Evolutionary conservation across 2,113 vertebrate species (phyloP), one percentile per base, ranked within the genome.

Genomic region (Gallinago undulata): DNA sequence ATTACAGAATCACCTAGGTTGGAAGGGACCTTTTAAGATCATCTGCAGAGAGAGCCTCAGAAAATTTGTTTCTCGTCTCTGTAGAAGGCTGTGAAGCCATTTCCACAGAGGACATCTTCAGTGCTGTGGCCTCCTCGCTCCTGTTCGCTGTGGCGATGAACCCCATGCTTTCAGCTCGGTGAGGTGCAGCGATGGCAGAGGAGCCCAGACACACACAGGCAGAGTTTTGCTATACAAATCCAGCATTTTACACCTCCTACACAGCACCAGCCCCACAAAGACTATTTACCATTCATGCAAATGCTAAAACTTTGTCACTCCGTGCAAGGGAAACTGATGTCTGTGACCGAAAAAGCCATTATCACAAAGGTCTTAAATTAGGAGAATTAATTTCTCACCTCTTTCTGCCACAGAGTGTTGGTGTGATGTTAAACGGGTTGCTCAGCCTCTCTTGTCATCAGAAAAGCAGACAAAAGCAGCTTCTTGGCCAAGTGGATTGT

Each of bases 141-240:
- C 45, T 1, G 33, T 33, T 27, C 35, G 0, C 39, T n/a, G 48
- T 7, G 12, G 35, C 1, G 7, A 15, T 39, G 13, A 27, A 31
- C 24, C 28, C 27, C 70, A 9, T 3, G 5, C 27, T 64, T 23
- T 18, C 8, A 31, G n/a, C 55, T 39, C 59, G 10, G 75, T 35
- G 7, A 2, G 3, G 3, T 6, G 51, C 19, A 7, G 43, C 2
- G 41, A 59, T 43, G 4, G 11, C 7, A 2, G 25, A 43, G 76
- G 11, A 31, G 30, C 13, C 75, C 17, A 10, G 19, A 4, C n/a
- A 7, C 21, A 7, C 11, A 5, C 2, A 1, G 13, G 41, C 53
- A 19, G 31, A 37, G 17, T 67, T 30, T 31, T 43, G 19, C 24
- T 6, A 28, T 19, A 16, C 70, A 63, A 47, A 55, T 18, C 18